Evolutionary conservation across 2,113 vertebrate genomes (phyloP).

Genomic region (Mungos mungo): DNA sequence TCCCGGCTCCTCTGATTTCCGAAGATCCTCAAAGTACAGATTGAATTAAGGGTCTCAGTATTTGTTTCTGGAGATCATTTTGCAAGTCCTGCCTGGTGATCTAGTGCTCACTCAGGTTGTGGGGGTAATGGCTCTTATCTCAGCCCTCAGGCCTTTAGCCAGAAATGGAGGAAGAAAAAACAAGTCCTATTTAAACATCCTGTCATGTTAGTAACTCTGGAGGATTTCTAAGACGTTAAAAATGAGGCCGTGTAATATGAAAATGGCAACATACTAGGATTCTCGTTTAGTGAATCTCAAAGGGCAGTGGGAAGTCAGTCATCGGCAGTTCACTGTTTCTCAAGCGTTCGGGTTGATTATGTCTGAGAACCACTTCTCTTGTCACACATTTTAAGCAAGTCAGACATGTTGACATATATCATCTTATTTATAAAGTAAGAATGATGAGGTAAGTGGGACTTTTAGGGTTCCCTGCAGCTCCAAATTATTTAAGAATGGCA

Average conservation of each 20-base stretch:
- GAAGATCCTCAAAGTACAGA: neutral
- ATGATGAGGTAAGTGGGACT: neutral
- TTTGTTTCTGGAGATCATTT: neutral
- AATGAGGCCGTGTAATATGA: neutral
- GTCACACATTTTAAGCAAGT: neutral
- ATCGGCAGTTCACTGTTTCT: neutral
- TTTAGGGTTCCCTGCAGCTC: neutral
- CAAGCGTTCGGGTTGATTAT: neutral
- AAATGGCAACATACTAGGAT: neutral
- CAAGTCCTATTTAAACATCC: neutral
- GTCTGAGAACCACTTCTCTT: neutral
- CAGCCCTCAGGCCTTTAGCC: neutral
- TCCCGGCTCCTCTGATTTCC: neutral
- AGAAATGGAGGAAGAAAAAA: neutral
- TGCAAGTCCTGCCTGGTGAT: neutral
- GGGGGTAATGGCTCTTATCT: neutral
- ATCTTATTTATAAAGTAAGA: neutral
- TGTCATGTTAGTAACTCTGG: neutral
- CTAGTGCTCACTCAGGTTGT: too few relatives aligned
- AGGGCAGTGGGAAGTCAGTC: neutral
- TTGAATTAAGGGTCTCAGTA: neutral
- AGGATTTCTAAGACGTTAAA: neutral
- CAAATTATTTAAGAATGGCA: slow-evolving; percentile 10
- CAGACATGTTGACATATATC: neutral
- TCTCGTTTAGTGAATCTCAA: neutral